Conservation (phyloP, 2,888 invertebrate genomes). For the Tholera decimalis region DNA sequence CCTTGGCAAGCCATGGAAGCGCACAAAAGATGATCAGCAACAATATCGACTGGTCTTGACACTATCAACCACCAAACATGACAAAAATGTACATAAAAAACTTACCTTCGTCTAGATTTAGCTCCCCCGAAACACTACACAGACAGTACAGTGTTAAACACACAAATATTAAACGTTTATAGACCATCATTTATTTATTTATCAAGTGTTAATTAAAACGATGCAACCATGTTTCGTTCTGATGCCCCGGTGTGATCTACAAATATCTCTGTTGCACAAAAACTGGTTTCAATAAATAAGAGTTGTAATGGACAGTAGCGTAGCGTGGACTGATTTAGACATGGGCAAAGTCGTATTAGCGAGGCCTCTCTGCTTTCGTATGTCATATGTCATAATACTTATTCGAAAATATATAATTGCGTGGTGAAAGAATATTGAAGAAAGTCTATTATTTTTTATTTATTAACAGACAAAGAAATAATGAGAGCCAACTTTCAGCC, state of each 20-base stretch:
- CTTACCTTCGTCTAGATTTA: conserved; percentile 31
- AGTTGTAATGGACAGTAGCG: not conserved
- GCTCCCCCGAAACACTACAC: conserved; percentile 16
- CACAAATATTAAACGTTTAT: conserved; percentile 2
- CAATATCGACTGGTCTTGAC: not conserved
- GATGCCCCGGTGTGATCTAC: not conserved
- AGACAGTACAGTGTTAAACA: conserved; percentile 26
- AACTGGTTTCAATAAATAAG: conserved; percentile 16
- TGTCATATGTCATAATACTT: too few species aligned
- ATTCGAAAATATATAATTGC: too few species aligned
- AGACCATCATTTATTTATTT: too few species aligned
- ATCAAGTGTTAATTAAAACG: too few species aligned
- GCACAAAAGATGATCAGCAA: not conserved
- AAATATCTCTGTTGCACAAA: not conserved
- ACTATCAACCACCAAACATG: too few species aligned
- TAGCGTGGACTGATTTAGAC: too few species aligned
- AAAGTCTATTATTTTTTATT: too few species aligned
- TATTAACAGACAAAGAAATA: too few species aligned
- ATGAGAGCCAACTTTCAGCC: too few species aligned
- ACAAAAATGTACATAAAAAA: not conserved
- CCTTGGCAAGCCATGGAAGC: not conserved
- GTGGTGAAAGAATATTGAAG: too few species aligned
- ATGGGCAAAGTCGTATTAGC: too few species aligned
- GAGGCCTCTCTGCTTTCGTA: too few species aligned
- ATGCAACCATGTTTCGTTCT: conserved; percentile 2